Base-by-base conservation (phyloP, 2,888 invertebrate species). In the Morpho deidamia region DNA sequence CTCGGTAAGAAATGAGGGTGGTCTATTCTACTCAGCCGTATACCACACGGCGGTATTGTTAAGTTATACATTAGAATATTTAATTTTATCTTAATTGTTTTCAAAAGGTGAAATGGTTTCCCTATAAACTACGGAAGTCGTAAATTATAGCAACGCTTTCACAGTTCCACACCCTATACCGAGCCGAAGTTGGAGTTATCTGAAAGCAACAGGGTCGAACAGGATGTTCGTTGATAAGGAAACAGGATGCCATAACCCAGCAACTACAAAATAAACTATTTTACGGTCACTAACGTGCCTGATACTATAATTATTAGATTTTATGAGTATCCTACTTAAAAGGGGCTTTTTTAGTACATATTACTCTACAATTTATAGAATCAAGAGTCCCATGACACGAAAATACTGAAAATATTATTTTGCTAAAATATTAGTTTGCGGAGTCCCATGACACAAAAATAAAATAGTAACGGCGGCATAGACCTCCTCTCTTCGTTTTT, bases 201-300 rank as follows among this genome's bases (percentile, higher is more conserved):
- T 75, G 70, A 71, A 70, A 72, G 74, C 68, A 71, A 74, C 73
- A 76, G 78, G 78, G 78, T 78, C 78, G 81, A 81, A 76, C 78
- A 80, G 81, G 83, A 83, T 72, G 69, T 61, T 62, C 62, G 72
- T 68, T 81, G 81, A 83, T 82, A 79, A 78, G 81, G 78, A 80
- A 78, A 81, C 82, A 78, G 82, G 83, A 82, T 66, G 74, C 73
- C 70, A 69, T 78, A 74, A 81, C 81, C 81, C 76, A 82, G 81
- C 80, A 74, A 78, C 78, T 76, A 80, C 71, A 11, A 44, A 12
- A 35, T 45, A 7, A 45, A 12, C 44, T 37, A 37, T 7, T 12
- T 10, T 12, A 14, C 35, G 14, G 44, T 14, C 11, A 41, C 40
- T 11, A 23, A 46, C 37, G 9, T 11, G 23, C 23, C 8, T 9